These are phyloP conservation scores for Sigmodon hispidus DNA, from an alignment of 2,113 vertebrate genomes.

Conservation along the genomic window DNA sequence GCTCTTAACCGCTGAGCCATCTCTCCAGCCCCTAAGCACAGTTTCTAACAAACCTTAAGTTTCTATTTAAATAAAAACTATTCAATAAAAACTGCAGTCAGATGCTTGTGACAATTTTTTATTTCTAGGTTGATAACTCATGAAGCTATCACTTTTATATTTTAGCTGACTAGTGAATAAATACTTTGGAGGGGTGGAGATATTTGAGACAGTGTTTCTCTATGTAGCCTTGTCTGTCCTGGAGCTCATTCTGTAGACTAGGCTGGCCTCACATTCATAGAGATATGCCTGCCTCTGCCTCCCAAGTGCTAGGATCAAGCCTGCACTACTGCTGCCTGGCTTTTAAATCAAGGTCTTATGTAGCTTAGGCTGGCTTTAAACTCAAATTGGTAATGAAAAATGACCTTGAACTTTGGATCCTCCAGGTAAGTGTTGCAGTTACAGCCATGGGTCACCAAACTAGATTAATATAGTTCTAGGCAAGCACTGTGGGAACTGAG, in stretches of 20 bases:
- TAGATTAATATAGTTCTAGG: background rate
- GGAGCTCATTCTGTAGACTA: background rate
- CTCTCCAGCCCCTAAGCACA: no score
- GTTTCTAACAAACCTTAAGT: background rate
- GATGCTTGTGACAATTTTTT: background rate
- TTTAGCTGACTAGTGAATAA: constrained; percentile 25
- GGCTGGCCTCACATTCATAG: background rate
- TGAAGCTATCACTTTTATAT: background rate
- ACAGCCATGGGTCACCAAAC: background rate
- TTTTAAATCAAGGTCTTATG: background rate
- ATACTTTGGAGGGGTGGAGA: background rate
- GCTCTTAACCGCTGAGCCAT: no score
- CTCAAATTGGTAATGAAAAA: background rate
- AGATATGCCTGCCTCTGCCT: background rate
- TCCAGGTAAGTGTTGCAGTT: background rate
- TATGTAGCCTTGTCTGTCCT: no score
- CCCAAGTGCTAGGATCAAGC: background rate
- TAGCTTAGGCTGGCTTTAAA: background rate
- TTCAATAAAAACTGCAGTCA: background rate
- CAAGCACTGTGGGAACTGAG: background rate
- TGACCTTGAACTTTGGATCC: background rate
- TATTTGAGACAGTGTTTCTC: no score
- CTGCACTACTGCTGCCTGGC: no score
- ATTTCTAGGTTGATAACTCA: constrained; percentile 44
- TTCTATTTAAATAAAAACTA: constrained; percentile 27